Evolutionary conservation across 2,113 vertebrate species (phyloP), one percentile per base, ranked within the genome.

Genomic region (Heterotilapia buettikoferi): DNA sequence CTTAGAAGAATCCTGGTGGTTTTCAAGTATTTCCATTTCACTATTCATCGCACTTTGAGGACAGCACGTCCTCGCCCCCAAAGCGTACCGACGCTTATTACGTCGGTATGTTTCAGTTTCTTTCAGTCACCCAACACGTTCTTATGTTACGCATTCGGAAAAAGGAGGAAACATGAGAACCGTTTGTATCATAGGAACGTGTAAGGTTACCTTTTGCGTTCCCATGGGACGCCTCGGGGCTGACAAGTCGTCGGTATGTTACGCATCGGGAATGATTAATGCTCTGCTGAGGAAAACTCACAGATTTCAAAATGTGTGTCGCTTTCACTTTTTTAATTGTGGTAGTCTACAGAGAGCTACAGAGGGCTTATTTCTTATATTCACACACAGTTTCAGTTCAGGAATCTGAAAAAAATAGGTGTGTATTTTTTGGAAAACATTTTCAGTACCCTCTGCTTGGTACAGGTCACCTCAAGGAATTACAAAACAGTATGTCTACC

Each of bases 401-500:
- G 21, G n/a, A 26, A 40, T 71, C 4, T 71, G 7, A 14, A 24
- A 45, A 16, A 71, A 9, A 71, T 16, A 45, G 66, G 2, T 43
- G 9, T 43, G 38, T 26, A 43, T 0, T 26, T 66, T 71, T 71
- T 45, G n/a, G 36, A 40, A 68, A 68, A 12, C 10, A 68, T 68
- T 40, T 68, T 71, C n/a, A 71, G 38, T 2, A 43, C 14, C 12
- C 36, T 43, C 7, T 43, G 0, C 13, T 71, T 71, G 66, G 12
- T 6, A 71, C 12, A 71, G 66, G 66, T 71, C 12, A 43, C 5
- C 36, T 9, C n/a, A 71, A 43, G n/a, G 3, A 43, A 71, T 14
- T 2, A 71, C 12, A 43, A 14, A 0, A 71, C 12, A 43, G 66
- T 5, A 24, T 0, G 36, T 43, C 36, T 71, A 14, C 12, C 12